Percentiles rank a stretch among this genome's conserved stretches.
Evolutionary conservation across 2,888 invertebrate species (phyloP).

Genomic region (Parnassius apollo): DNA sequence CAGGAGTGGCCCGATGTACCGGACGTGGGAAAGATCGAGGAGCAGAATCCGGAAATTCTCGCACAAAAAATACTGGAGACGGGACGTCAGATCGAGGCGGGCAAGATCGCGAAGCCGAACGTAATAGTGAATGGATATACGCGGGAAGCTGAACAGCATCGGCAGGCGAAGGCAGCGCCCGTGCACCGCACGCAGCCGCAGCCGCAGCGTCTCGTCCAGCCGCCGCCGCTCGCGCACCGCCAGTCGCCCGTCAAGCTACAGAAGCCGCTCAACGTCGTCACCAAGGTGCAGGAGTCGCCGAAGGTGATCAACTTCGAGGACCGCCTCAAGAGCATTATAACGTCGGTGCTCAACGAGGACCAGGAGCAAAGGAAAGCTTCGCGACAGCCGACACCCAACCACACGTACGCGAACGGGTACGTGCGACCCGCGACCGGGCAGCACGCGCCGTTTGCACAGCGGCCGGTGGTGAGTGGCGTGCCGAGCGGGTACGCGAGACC

Average conservation of each 20-base stretch:
- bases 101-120: constrained; percentile 81
- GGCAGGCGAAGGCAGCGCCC: constrained; percentile 40
- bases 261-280: constrained; percentile 68
- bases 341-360: constrained; percentile 92
- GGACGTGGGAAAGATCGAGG: constrained; percentile 93
- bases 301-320: constrained; percentile 93
- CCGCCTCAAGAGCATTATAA: constrained; percentile 92
- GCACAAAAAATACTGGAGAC: constrained; percentile 95
- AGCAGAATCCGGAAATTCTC: constrained; percentile 93
- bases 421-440: constrained; percentile 42
- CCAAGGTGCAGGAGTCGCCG: constrained; percentile 88
- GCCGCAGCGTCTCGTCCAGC: constrained; percentile 42
- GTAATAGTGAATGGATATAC: constrained; percentile 67
- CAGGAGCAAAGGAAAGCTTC: constrained; percentile 66
- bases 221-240: constrained; percentile 44
- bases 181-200: constrained; percentile 50
- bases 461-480: constrained; percentile 31
- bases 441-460: constrained; percentile 31
- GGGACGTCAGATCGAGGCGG: constrained; percentile 93
- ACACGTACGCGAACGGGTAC: constrained; percentile 55
- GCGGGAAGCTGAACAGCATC: constrained; percentile 54
- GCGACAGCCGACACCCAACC: constrained; percentile 44
- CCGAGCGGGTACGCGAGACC: constrained; percentile 36
- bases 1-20: constrained; percentile 96
- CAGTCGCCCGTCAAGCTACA: constrained; percentile 63